phyloP scores from a whole-genome alignment of 2,113 vertebrate genomes.

The Rhegmatorhina hoffmannsi region DNA sequence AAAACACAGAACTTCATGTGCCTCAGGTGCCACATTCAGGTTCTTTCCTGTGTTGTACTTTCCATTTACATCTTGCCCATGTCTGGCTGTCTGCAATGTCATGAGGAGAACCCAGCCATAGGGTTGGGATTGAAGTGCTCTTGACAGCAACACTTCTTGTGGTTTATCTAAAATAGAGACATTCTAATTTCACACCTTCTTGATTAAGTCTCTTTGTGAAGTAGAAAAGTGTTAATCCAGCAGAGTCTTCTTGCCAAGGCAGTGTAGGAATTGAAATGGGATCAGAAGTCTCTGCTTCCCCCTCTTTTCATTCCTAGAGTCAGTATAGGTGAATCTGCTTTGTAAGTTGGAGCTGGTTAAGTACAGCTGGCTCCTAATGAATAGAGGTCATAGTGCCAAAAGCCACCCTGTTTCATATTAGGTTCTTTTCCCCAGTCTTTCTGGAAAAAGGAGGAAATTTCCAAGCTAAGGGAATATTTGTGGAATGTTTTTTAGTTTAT shows the following conservation, averaged over 20 bases:
- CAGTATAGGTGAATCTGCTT: slow-evolving; percentile 37
- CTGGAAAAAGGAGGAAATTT: slow-evolving; percentile 51
- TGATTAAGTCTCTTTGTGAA: neutral
- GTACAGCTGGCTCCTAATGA: slow-evolving; percentile 36
- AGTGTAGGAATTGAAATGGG: neutral
- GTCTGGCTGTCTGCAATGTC: neutral
- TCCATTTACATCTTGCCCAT: neutral
- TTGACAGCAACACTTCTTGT: neutral
- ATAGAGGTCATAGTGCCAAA: slow-evolving; percentile 38
- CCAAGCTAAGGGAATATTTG: slow-evolving; percentile 38
- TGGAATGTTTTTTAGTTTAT: slow-evolving; percentile 47
- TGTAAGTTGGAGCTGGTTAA: neutral
- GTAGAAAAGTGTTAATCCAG: neutral
- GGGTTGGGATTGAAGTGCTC: neutral
- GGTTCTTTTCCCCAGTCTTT: neutral
- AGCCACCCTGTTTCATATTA: neutral
- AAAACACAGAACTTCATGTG: slow-evolving; percentile 7
- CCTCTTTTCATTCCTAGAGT: neutral
- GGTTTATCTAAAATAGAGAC: neutral
- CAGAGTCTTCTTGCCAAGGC: neutral
- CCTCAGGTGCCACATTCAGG: neutral
- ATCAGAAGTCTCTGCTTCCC: neutral
- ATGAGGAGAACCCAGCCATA: neutral
- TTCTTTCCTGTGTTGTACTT: neutral
- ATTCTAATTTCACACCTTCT: neutral